phyloP scores from a whole-genome alignment of 2,888 invertebrate species.

The Thecophora atra region DNA sequence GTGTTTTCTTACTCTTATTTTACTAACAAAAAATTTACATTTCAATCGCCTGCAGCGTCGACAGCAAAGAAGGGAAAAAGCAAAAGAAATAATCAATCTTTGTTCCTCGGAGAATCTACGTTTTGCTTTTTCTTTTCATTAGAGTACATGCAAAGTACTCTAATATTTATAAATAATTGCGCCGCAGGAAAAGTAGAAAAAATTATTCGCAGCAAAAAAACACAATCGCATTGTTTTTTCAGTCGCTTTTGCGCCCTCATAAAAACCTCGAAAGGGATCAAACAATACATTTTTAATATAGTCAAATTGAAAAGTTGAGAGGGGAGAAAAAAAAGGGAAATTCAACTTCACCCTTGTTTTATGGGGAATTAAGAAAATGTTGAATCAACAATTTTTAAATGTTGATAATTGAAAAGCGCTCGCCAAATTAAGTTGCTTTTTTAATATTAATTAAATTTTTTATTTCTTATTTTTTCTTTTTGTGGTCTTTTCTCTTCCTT shows the following conservation, averaged over 20 bases:
- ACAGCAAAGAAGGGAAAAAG: neutral
- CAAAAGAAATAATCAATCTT: slow-evolving; percentile 16
- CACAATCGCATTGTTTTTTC: slow-evolving; percentile 9
- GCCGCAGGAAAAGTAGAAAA: neutral
- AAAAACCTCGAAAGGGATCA: neutral
- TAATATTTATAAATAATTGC: slow-evolving; percentile 27
- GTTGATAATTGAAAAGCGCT: too few relatives aligned
- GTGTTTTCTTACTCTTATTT: too few relatives aligned
- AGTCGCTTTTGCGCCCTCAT: neutral
- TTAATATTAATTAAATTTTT: too few relatives aligned
- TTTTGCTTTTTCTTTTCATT: slow-evolving; percentile 18
- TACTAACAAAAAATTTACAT: too few relatives aligned
- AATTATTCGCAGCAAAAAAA: too few relatives aligned
- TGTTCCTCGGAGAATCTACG: slow-evolving; percentile 1
- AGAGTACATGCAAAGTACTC: slow-evolving; percentile 4
- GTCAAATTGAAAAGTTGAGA: slow-evolving; percentile 53
- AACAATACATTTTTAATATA: slow-evolving; percentile 57
- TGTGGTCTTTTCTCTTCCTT: too few relatives aligned
- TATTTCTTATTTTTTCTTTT: too few relatives aligned
- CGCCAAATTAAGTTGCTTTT: too few relatives aligned
- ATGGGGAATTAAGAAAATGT: too few relatives aligned
- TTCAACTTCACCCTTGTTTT: too few relatives aligned
- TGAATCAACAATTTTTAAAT: too few relatives aligned
- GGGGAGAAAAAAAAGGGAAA: neutral
- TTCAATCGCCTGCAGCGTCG: neutral